These are phyloP conservation scores for Dipodomys spectabilis DNA, from an alignment of 2,113 vertebrate genomes.

Conservation along the genomic window DNA sequence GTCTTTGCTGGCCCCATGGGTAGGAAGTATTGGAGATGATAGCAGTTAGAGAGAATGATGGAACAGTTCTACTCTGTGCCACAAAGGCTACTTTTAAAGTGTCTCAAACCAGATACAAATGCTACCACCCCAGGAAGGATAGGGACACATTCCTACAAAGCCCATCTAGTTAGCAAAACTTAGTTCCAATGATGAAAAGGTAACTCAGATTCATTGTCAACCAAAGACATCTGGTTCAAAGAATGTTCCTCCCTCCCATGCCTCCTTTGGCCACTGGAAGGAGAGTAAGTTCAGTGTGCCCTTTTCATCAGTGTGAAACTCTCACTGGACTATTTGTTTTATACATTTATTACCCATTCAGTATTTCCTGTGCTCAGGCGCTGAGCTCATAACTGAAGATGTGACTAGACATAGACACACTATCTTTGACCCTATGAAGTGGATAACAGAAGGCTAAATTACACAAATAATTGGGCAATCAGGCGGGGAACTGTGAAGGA, in stretches of 20 bases:
- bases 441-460: background rate
- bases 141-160: background rate
- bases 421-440: background rate
- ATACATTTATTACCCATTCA: background rate
- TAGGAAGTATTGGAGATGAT: too few relatives aligned
- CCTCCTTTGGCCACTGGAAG: background rate
- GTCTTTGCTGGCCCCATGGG: background rate
- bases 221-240: background rate
- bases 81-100: background rate
- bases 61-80: background rate
- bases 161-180: background rate
- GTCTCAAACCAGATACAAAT: background rate
- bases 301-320: background rate
- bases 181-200: background rate
- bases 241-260: background rate
- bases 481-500: background rate
- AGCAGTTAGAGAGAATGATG: background rate
- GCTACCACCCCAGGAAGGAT: background rate
- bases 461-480: background rate
- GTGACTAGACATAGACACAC: background rate
- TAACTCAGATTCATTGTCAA: background rate
- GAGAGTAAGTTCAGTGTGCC: background rate
- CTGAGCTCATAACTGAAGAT: background rate
- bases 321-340: background rate
- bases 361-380: background rate